Base-by-base conservation (phyloP, 2,113 vertebrate genomes). In the Haemorhous mexicanus region DNA sequence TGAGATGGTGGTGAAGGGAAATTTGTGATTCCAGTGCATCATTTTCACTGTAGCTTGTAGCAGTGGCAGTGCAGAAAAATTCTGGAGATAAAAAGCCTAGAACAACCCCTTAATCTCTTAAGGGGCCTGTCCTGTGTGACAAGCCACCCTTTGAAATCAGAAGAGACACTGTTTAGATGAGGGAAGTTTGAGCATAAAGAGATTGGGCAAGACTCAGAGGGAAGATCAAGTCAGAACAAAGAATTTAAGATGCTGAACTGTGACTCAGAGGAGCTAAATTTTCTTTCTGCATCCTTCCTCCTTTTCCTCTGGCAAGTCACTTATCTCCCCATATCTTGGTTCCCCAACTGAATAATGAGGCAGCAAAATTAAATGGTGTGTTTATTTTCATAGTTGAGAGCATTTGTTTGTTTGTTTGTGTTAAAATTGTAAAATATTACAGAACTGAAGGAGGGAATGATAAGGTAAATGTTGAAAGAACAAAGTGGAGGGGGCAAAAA, bases 151-250 rank as follows among this genome's bases (percentile, higher is more conserved):
- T 90, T 93, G 91, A 95, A 94, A 97, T 89, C 7, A 6, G 61
- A 78, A 95, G 41, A 77, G 37, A 81, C 33, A 39, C 10, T 79
- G 66, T 72, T 82, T 89, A 68, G 84, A 88, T 72, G 37, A 64
- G 62, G 50, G 77, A 86, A 78, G 69, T 81, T 83, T 87, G 62
- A 89, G 64, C 49, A 84, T 69, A 77, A 92, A 90, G 83, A 94
- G 56, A 90, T 46, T 13, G 53, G 53, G 92, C 72, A 92, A 92
- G 1, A 26, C 41, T 95, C 58, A 79, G 83, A 95, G 76, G 73
- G 82, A 92, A 93, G 83, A 76, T 62, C 83, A 95, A 96, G 44
- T 82, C 77, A 76, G 61, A 90, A 90, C 66, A 96, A 91, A 95
- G 75, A 62, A 52, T 74, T 94, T 94, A 89, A 73, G 74, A 93